Evolutionary conservation across 2,113 vertebrate species (phyloP).

Genomic region (Tinamus guttatus): DNA sequence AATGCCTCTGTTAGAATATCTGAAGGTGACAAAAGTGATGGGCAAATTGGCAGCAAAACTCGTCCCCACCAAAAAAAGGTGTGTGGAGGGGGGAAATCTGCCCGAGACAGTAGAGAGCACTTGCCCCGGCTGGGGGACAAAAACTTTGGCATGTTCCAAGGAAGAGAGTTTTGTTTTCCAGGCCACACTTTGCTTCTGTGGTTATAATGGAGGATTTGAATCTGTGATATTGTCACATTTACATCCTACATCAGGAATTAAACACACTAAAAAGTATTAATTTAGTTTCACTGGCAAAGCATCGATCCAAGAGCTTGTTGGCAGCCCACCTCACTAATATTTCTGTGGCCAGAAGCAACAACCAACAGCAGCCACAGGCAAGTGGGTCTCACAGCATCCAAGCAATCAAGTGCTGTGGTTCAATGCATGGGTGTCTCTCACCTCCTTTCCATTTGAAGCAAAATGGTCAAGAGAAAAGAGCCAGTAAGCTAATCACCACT

Average conservation of each 20-base stretch:
- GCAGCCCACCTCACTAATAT: neutral
- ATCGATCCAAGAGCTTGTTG: neutral
- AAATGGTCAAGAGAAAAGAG: constrained; percentile 35
- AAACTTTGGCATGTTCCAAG: neutral
- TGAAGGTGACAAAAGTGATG: neutral
- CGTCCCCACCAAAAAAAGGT: neutral
- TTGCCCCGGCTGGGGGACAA: neutral
- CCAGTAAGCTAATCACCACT: constrained; percentile 39
- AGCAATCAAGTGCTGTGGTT: neutral
- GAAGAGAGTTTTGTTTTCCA: neutral
- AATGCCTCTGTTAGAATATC: neutral
- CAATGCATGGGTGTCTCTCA: constrained; percentile 10
- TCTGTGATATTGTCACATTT: constrained; percentile 15
- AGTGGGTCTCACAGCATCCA: neutral
- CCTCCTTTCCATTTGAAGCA: constrained; percentile 37
- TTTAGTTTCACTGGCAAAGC: neutral
- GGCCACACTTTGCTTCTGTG: neutral
- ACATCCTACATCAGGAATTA: constrained; percentile 44
- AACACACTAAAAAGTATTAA: neutral
- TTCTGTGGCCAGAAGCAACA: constrained; percentile 32
- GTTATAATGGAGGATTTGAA: constrained; percentile 14
- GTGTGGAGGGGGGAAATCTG: neutral
- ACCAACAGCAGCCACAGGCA: neutral
- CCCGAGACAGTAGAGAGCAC: neutral
- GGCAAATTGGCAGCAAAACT: neutral